phyloP scores from a whole-genome alignment of 2,888 invertebrate species.

The Himalopsyche anomala region DNA sequence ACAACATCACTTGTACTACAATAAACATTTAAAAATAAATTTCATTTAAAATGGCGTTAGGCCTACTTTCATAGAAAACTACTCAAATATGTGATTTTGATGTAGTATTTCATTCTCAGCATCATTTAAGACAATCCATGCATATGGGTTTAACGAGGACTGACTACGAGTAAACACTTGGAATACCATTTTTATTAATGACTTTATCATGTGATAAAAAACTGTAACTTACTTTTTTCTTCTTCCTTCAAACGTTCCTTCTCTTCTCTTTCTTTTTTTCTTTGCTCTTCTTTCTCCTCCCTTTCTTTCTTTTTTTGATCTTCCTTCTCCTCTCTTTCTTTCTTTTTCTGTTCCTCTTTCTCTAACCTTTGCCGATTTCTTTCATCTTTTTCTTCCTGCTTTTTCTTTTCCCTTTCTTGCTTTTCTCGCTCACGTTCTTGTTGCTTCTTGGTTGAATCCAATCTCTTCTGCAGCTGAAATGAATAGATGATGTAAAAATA shows the following conservation, averaged over 20 bases:
- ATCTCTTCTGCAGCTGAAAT: constrained; percentile 76
- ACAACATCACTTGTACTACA: too few relatives aligned
- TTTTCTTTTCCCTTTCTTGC: constrained; percentile 73
- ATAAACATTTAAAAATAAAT: too few relatives aligned
- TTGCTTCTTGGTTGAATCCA: constrained; percentile 77
- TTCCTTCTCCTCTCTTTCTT: constrained; percentile 70
- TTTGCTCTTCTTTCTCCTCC: constrained; percentile 66
- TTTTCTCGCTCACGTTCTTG: constrained; percentile 77
- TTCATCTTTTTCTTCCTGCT: constrained; percentile 75
- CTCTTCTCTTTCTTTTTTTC: constrained; percentile 68
- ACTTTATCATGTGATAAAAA: too few relatives aligned
- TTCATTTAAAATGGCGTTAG: too few relatives aligned
- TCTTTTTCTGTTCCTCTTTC: constrained; percentile 57
- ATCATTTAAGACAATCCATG: too few relatives aligned
- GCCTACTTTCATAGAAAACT: too few relatives aligned
- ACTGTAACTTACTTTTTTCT: constrained; percentile 69
- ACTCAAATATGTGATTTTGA: too few relatives aligned
- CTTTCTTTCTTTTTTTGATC: constrained; percentile 66
- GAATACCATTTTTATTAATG: too few relatives aligned
- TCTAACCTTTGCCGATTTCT: constrained; percentile 73
- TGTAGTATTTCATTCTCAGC: too few relatives aligned
- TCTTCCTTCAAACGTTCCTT: constrained; percentile 67
- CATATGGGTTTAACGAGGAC: too few relatives aligned
- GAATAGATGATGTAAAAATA: not conserved
- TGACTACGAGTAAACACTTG: too few relatives aligned